Conservation (phyloP, 2,888 invertebrate genomes). For the Coenonympha glycerion region DNA sequence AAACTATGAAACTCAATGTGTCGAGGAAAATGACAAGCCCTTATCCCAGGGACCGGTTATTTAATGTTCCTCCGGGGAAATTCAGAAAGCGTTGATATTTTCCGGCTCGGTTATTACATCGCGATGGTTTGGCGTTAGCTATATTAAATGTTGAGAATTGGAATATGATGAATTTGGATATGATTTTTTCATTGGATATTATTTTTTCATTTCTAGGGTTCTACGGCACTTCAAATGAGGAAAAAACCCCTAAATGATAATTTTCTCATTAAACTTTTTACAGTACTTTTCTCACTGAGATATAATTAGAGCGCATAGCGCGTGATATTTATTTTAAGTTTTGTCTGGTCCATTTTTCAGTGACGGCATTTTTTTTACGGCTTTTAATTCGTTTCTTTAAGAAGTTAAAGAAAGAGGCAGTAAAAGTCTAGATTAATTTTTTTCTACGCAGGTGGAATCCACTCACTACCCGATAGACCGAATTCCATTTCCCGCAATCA, state of each 20-base stretch:
- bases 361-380: background rate
- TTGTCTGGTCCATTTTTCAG: too few species aligned
- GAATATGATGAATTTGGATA: background rate
- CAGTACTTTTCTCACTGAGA: too few species aligned
- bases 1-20: background rate
- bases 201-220: too few species aligned
- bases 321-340: too few species aligned
- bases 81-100: background rate
- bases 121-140: background rate
- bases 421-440: too few species aligned
- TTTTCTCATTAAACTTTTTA: too few species aligned
- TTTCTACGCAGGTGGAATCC: slow-evolving; percentile 49
- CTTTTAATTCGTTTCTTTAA: background rate
- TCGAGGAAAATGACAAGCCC: background rate
- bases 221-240: too few species aligned
- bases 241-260: too few species aligned
- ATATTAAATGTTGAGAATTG: background rate
- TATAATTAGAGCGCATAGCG: too few species aligned
- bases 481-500: slow-evolving; percentile 54
- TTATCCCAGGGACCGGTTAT: background rate
- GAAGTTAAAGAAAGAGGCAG: too few species aligned
- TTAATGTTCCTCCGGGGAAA: background rate
- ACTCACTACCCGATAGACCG: slow-evolving; percentile 51
- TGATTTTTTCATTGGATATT: too few species aligned
- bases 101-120: background rate